phyloP scores from a whole-genome alignment of 1,140 invertebrate genomes.

The Drosophila leontia region DNA sequence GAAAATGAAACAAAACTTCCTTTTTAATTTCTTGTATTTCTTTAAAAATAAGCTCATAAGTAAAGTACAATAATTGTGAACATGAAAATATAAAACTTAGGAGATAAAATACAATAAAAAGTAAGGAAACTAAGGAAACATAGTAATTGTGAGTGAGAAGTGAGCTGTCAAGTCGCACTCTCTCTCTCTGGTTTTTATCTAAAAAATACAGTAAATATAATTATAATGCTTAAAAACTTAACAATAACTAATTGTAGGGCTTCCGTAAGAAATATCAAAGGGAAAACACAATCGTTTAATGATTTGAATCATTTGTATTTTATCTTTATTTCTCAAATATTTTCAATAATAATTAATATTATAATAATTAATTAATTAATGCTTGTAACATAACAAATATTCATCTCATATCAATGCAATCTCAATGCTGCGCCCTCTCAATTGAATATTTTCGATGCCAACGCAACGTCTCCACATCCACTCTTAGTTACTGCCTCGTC shows the following conservation, averaged over 20 bases:
- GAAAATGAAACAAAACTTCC: background rate
- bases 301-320: constrained; percentile 82
- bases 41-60: constrained; percentile 50
- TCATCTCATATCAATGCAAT: constrained; percentile 70
- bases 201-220: constrained; percentile 1
- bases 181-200: background rate
- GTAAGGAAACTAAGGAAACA: constrained; percentile 10
- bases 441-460: constrained; percentile 51
- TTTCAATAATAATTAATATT: constrained; percentile 84
- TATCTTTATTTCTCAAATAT: constrained; percentile 83
- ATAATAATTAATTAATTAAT: constrained; percentile 83
- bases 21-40: constrained; percentile 32
- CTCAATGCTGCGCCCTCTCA: constrained; percentile 55
- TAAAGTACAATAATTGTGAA: constrained; percentile 12
- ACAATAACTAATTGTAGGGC: constrained; percentile 2
- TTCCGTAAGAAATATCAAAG: background rate
- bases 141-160: background rate
- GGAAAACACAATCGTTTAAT: constrained; percentile 51
- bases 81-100: constrained; percentile 44
- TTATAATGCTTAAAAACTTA: constrained; percentile 9
- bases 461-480: constrained; percentile 28
- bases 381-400: constrained; percentile 84
- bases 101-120: constrained; percentile 14
- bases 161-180: constrained; percentile 1
- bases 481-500: constrained; percentile 28